Evolutionary conservation across 2,113 vertebrate genomes (phyloP), one percentile per base, ranked within the genome.

Genomic region (Cyprinodon brontotheroides): DNA sequence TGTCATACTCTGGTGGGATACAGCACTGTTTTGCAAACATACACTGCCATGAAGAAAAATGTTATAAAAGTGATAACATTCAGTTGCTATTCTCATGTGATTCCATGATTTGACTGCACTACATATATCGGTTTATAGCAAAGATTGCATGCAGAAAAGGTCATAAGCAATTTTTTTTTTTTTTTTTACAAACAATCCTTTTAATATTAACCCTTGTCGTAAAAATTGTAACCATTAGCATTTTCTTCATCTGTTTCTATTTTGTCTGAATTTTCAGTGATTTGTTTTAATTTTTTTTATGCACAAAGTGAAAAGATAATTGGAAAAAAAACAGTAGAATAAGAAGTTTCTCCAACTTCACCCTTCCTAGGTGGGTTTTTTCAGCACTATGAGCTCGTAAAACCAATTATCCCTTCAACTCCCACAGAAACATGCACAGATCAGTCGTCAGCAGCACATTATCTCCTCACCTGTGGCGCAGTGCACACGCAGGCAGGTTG

Each of bases 381-480:
- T 22, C 37, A 29, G 11, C 3, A 13, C 12, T 29, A 7, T 22
- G 50, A 41, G 68, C 50, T 60, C 50, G 22, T 41, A 38, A 39
- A 70, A 40, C n/a, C 53, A 60, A 70, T 29, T 59, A 43, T 70
- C 39, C 53, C 20, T 29, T 53, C 53, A 70, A 59, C 38, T 40
- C 66, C 45, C 64, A 57, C 36, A 68, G 29, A 68, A 47, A 53
- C 15, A 68, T 47, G 48, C 45, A 68, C 14, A 29, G 45, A 36
- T 50, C 45, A 50, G 65, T 36, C 14, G 36, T 13, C 13, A 68
- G 43, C 39, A 22, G 20, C 65, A 50, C 65, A 48, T 8, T 15
- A 36, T 36, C 45, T 38, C 29, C 45, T 59, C 68, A 70, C 68
- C 53, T 70, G 53, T 70, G 68, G 68, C n/a, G 20, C n/a, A 60